Base-by-base conservation (phyloP, 2,113 vertebrate species). In the Dipodomys stephensi region DNA sequence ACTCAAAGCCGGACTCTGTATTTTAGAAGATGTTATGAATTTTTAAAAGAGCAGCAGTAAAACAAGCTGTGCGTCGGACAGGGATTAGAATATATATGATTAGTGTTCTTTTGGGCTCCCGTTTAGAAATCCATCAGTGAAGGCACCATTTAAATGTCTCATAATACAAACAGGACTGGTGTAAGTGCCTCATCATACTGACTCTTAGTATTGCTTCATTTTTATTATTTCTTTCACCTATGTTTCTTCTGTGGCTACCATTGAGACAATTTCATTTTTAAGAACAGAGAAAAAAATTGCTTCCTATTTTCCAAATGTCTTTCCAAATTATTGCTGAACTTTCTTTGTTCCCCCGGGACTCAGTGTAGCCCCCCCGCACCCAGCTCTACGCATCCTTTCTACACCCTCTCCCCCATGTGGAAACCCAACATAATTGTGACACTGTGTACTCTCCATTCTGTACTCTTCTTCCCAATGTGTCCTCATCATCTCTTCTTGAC, bases 41-140 rank as follows among this genome's bases (percentile, higher is more conserved):
- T 68, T 94, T 93, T 53, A 25, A 81, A 90, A 71, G 32, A 76
- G 15, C 15, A 53, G 30, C 76, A 20, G 69, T 76, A 39, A 81
- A 81, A 60, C 28, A 93, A 46, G 28, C 7, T 32, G 35, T 28
- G 0, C 19, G 9, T 46, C 78, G 57, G n/a, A n/a, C 7, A 46
- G 10, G 4, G 35, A n/a, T 62, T 23, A 18, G 16, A 72, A 4
- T 6, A 10, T 53, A 28, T 73, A 68, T 87, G 20, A 68, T 32
- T 27, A 18, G 1, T 46, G 35, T 44, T 72, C 32, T 73, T 1
- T 67, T 6, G 32, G 82, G 28, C 7, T 93, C 44, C 28, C 39
- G 64, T 57, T 80, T 46, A 12, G 30, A 62, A 68, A 19, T 46
- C 25, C 4, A 1, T 27, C 32, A 57, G 35, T 49, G 20, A 20